These are phyloP conservation scores for Erebia epiphron DNA, from an alignment of 2,888 invertebrate species.

Conservation along the genomic window DNA sequence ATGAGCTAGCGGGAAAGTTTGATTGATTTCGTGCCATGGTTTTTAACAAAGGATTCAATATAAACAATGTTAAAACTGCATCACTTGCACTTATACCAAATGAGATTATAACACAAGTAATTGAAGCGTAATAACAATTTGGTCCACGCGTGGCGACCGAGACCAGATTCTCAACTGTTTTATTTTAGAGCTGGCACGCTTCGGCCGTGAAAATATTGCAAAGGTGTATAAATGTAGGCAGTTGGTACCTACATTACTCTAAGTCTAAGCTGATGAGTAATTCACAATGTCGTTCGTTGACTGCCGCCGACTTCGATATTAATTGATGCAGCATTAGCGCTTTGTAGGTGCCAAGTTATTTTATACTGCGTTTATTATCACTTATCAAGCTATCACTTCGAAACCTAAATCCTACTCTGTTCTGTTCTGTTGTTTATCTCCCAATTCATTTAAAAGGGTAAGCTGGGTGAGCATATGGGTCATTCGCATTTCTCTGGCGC, in stretches of 20 bases:
- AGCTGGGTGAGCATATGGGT: no score
- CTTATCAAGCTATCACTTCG: background rate
- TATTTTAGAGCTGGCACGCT: conserved; percentile 74
- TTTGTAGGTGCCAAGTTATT: conserved; percentile 25
- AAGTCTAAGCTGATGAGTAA: conserved; percentile 59
- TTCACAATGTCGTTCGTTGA: conserved; percentile 69
- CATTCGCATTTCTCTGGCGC: no score
- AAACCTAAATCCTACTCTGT: background rate
- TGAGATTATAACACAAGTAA: conserved; percentile 58
- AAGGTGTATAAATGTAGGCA: conserved; percentile 52
- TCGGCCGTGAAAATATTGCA: conserved; percentile 75
- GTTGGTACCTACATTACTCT: conserved; percentile 50
- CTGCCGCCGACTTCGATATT: conserved; percentile 44
- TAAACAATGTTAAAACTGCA: conserved; percentile 2
- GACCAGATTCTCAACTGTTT: conserved; percentile 75
- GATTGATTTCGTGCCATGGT: no score
- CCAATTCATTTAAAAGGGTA: background rate
- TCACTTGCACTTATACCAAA: conserved; percentile 37
- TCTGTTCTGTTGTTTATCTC: background rate
- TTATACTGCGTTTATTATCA: conserved; percentile 18
- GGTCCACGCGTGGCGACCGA: conserved; percentile 61
- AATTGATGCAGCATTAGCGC: conserved; percentile 28
- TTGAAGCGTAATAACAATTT: conserved; percentile 49
- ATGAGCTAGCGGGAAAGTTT: no score
- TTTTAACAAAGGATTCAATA: no score